Evolutionary conservation across 2,888 invertebrate species (phyloP), one percentile per base, ranked within the genome.

Genomic region (Erebia epiphron): DNA sequence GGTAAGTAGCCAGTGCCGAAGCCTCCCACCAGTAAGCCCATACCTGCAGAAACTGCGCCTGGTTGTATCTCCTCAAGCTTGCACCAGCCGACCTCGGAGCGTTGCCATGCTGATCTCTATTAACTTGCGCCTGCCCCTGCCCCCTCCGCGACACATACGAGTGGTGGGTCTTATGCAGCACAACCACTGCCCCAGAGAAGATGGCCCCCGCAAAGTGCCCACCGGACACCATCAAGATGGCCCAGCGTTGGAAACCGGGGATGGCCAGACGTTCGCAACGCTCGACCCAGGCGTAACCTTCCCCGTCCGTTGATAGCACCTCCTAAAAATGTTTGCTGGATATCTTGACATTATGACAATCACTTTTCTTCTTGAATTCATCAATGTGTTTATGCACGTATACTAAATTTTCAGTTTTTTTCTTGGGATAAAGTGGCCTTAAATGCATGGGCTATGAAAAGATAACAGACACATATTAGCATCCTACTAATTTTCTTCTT

Each of bases 81-180:
- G 98, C 96, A 0, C 98, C 98, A 0, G 97, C 97, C 64, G 97
- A 97, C 80, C 96, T 95, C 0, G 96, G 95, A 65, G 95, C 95
- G 57, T 94, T 95, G 0, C 95, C 95, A 16, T 89, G 85, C 41
- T 84, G 82, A 82, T 98, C 98, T 60, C 95, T 90, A 0, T 94
- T 89, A 11, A 94, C 93, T 86, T 98, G 98, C 0, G 96, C 93
- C 54, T 96, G 96, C 0, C 98, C 98, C 85, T 98, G 97, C 52
- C 97, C 97, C 0, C 97, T 95, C 56, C 98, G 89, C 0, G 97
- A 96, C 9, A 97, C 97, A 82, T 98, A 98, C 64, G 96, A 96
- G 84, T 98, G 98, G 79, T 97, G 95, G 0, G 98, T 97, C 89
- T 98, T 98, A 82, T 98, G 98, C 1, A 91, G 77, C 86, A 91